Percentiles rank a stretch among this genome's conserved stretches.
phyloP scores from a whole-genome alignment of 1,140 invertebrate genomes.

The Lutraria rhynchaena region DNA sequence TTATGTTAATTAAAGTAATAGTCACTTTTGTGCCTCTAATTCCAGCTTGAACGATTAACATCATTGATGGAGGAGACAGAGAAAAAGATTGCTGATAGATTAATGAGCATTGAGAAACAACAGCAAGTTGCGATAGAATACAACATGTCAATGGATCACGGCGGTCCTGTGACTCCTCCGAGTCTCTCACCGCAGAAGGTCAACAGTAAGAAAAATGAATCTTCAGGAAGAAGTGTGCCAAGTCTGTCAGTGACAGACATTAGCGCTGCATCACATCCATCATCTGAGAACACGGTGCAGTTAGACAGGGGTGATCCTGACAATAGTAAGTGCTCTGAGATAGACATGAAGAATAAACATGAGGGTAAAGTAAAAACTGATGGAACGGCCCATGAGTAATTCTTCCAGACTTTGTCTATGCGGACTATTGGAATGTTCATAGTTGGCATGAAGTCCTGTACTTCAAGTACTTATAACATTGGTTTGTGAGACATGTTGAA shows the following conservation, averaged over 20 bases:
- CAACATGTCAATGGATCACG: slow-evolving; percentile 10
- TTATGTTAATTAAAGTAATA: too few species aligned
- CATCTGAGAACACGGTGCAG: too few species aligned
- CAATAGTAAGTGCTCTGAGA: neutral
- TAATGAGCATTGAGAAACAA: slow-evolving; percentile 44
- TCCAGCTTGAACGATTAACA: slow-evolving; percentile 60
- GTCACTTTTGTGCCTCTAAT: too few species aligned
- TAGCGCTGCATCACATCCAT: too few species aligned
- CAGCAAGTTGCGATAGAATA: slow-evolving; percentile 64
- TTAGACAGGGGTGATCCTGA: neutral
- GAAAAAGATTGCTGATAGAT: slow-evolving; percentile 42
- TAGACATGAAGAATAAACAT: neutral
- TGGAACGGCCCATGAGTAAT: neutral
- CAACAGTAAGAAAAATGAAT: too few species aligned
- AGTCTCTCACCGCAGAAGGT: neutral
- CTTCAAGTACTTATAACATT: too few species aligned
- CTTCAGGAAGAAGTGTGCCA: too few species aligned
- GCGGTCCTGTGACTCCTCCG: slow-evolving; percentile 26
- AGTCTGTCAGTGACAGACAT: too few species aligned
- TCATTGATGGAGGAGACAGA: slow-evolving; percentile 40
- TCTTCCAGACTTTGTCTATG: neutral
- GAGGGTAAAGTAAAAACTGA: neutral
- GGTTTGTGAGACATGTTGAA: too few species aligned
- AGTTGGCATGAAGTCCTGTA: neutral
- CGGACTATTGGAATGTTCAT: neutral